Base-by-base conservation (phyloP, 1,140 invertebrate species). In the Diorhabda elongata region DNA sequence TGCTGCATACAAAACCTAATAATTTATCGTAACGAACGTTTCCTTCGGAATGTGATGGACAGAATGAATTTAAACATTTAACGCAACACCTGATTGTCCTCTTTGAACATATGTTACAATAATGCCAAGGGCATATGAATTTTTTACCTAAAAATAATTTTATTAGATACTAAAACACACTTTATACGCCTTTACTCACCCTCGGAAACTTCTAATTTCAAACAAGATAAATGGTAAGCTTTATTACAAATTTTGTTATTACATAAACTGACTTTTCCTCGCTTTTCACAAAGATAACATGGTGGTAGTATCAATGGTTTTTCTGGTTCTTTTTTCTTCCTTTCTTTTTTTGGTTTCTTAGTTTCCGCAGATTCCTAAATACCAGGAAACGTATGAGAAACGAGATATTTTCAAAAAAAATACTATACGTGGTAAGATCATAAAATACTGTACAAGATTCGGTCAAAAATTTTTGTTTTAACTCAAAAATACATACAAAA, bases 31-130 rank as follows among this genome's bases (percentile, higher is more conserved):
- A 73, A 61, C 78, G 69, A 42, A 80, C 70, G 61, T 78, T 77
- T 11, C 75, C 74, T 0, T 76, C 71, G 3, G 77, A 74, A 73
- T 80, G 79, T 44, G 71, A 69, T 2, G 77, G 76, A 72, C 79
- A 80, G 72, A 74, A 80, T 3, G 79, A 77, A 69, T 78, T 80
- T 11, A 73, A 72, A 71, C 79, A 80, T 67, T 74, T 74, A 5
- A 74, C 67, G 70, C 79, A 80, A 66, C 73, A 78, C 44, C 77
- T 69, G 8, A 75, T 77, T 1, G 78, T 79, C 57, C 77, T 61
- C 67, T 79, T 78, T 5, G 74, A 71, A 66, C 79, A 80, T 60
- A 74, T 67, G 52, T 76, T 78, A 60, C 79, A 80, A 56, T 72
- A 78, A 68, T 80, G 79, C 64, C 76, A 71, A 41, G 78, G 75